These are phyloP conservation scores for Pedionomus torquatus DNA, from an alignment of 2,113 vertebrate species.

Conservation along the genomic window DNA sequence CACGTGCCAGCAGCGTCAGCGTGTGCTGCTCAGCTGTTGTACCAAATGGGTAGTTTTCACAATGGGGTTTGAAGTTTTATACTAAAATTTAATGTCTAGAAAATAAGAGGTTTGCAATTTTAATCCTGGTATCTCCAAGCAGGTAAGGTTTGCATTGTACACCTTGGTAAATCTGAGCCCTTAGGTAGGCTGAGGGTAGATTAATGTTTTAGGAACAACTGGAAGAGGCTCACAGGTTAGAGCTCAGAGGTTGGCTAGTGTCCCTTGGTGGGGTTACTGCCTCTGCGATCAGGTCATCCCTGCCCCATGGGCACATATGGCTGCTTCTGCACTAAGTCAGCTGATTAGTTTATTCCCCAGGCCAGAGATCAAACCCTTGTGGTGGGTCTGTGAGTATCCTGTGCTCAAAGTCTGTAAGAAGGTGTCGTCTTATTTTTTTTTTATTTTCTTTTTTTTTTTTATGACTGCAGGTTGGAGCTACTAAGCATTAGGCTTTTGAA, in stretches of 20 bases:
- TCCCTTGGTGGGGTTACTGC: background rate
- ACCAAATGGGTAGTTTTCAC: slow-evolving; percentile 7
- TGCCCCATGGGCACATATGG: rapidly evolving
- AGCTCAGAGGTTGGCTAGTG: background rate
- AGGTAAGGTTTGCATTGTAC: background rate
- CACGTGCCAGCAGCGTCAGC: background rate
- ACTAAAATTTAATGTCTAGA: slow-evolving; percentile 15
- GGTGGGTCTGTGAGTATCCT: background rate
- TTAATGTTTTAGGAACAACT: background rate
- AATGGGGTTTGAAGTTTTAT: slow-evolving; percentile 7
- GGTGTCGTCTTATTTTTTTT: background rate
- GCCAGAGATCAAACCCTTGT: background rate
- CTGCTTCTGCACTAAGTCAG: background rate
- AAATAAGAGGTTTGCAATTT: background rate
- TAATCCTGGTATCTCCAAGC: background rate
- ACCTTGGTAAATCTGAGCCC: background rate
- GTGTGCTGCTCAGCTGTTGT: background rate
- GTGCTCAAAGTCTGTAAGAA: background rate
- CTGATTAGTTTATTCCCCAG: background rate
- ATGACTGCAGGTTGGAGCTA: background rate
- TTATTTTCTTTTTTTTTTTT: background rate
- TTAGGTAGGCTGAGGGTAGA: background rate
- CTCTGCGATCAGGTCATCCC: background rate
- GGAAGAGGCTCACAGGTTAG: background rate
- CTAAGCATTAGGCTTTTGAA: background rate